Conservation (phyloP, 2,888 invertebrate genomes). For the Achlya flavicornis region DNA sequence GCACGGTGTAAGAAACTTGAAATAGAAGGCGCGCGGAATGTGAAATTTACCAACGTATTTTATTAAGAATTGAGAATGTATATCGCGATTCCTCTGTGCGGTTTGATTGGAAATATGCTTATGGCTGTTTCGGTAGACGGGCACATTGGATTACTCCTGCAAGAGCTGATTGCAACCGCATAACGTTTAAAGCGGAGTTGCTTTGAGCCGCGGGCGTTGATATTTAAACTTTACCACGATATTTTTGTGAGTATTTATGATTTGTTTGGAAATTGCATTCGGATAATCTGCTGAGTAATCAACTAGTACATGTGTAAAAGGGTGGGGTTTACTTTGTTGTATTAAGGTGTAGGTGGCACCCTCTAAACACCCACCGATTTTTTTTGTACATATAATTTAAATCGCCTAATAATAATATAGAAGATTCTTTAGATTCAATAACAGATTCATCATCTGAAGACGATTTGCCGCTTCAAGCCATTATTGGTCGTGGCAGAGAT, state of each 20-base stretch:
- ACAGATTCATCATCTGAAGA: too few relatives aligned
- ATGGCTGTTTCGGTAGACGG: constrained; percentile 57
- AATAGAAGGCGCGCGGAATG: constrained; percentile 13
- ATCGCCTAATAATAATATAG: too few relatives aligned
- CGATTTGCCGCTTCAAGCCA: too few relatives aligned
- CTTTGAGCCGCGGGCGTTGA: constrained; percentile 20
- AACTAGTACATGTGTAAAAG: background rate
- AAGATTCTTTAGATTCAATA: too few relatives aligned
- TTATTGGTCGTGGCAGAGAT: too few relatives aligned
- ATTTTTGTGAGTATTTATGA: constrained; percentile 11
- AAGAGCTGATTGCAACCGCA: constrained; percentile 60
- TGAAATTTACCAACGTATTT: constrained; percentile 75
- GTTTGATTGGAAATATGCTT: constrained; percentile 81
- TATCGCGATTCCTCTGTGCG: constrained; percentile 64
- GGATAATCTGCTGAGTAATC: background rate
- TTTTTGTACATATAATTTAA: too few relatives aligned
- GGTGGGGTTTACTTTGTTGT: too few relatives aligned
- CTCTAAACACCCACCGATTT: too few relatives aligned
- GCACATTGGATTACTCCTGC: constrained; percentile 67
- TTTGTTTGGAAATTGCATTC: background rate
- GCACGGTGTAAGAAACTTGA: constrained; percentile 17
- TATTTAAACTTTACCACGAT: constrained; percentile 15
- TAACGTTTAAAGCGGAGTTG: constrained; percentile 33
- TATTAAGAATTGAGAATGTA: constrained; percentile 74
- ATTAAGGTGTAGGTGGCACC: too few relatives aligned